A percentile compares a stretch with the other conserved stretches of the same genome.
Conservation (phyloP, 37 sponge, comb jelly and placozoan genomes). For the Eunapius fragilis region DNA sequence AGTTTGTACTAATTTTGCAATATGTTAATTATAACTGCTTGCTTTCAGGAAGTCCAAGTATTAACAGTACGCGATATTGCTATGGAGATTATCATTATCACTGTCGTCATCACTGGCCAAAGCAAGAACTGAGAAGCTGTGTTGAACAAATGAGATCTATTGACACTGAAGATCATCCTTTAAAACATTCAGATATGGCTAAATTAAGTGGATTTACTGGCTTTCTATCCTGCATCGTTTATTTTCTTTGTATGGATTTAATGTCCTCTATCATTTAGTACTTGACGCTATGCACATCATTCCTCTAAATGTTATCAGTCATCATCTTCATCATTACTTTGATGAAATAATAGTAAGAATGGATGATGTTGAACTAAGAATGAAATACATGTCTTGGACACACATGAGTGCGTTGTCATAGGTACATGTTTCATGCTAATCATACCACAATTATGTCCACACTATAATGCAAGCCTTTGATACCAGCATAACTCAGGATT, state of each 20-base stretch:
- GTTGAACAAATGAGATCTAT: background rate
- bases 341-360: background rate
- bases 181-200: background rate
- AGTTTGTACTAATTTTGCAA: no score
- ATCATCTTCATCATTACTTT: background rate
- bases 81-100: constrained; percentile 15
- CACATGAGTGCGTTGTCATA: background rate
- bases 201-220: constrained; percentile 2
- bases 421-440: background rate
- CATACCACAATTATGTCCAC: background rate
- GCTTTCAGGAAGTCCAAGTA: no score
- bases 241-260: background rate
- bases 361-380: no score
- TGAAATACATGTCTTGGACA: background rate
- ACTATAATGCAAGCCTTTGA: background rate
- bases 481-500: no score
- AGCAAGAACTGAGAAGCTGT: no score
- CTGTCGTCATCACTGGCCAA: background rate
- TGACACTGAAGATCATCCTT: constrained; percentile 2
- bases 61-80: background rate
- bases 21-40: no score
- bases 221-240: constrained; percentile 11
- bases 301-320: background rate
- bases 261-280: constrained; percentile 6
- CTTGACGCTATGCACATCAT: constrained; percentile 33